Conservation (phyloP, 2,888 invertebrate species). For the Drosophila falleni region DNA sequence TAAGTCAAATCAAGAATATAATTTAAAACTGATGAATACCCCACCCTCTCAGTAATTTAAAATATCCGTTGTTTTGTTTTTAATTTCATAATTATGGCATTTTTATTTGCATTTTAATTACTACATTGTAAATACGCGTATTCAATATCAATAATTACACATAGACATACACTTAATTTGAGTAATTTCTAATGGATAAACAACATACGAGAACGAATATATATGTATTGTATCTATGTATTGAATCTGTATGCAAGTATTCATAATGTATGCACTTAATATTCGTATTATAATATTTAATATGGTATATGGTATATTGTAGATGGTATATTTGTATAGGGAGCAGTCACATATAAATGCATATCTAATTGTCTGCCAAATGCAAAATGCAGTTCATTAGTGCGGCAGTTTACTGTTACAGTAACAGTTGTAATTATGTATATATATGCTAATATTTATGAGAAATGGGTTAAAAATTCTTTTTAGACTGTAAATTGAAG, state of each 20-base stretch:
- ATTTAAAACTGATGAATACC: neutral
- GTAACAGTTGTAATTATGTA: slow-evolving; percentile 11
- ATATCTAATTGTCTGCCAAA: slow-evolving; percentile 62
- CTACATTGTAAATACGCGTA: slow-evolving; percentile 76
- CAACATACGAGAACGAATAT: slow-evolving; percentile 61
- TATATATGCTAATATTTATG: slow-evolving; percentile 15
- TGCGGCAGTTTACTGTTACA: slow-evolving; percentile 42
- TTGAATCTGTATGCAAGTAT: slow-evolving; percentile 15
- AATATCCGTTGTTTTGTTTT: slow-evolving; percentile 39
- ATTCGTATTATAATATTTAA: slow-evolving; percentile 34
- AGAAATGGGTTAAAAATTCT: slow-evolving; percentile 30
- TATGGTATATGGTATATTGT: slow-evolving; percentile 16
- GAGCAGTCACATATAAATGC: slow-evolving; percentile 44
- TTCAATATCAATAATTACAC: slow-evolving; percentile 80
- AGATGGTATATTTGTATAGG: slow-evolving; percentile 23
- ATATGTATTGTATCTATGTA: slow-evolving; percentile 16
- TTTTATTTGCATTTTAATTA: slow-evolving; percentile 76
- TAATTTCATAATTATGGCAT: slow-evolving; percentile 82
- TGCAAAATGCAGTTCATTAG: slow-evolving; percentile 64
- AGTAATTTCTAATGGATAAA: slow-evolving; percentile 64
- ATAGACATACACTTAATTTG: slow-evolving; percentile 67
- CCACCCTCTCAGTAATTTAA: neutral
- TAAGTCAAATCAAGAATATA: neutral
- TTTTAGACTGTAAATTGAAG: slow-evolving; percentile 65
- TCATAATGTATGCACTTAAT: slow-evolving; percentile 53